phyloP scores from a whole-genome alignment of 2,113 vertebrate genomes.

The Gambusia holbrooki region DNA sequence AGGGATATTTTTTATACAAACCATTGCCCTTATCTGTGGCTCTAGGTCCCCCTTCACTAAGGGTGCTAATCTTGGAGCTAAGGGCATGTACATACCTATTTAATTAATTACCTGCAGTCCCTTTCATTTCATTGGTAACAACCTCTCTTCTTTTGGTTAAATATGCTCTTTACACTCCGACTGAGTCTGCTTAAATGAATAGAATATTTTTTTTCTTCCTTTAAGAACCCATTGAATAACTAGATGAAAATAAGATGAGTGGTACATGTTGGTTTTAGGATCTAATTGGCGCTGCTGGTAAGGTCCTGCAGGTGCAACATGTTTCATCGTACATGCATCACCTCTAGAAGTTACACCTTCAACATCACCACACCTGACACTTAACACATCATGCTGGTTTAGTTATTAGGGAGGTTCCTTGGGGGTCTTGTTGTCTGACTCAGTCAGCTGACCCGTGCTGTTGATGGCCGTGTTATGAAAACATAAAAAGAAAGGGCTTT shows the following conservation, averaged over 20 bases:
- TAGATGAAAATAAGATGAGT: background rate
- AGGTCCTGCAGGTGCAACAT: constrained; percentile 6
- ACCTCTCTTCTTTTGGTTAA: constrained; percentile 27
- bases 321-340: constrained; percentile 15
- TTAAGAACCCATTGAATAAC: background rate
- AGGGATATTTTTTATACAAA: constrained; percentile 24
- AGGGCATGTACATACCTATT: constrained; percentile 23
- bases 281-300: background rate
- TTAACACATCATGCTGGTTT: constrained; percentile 39
- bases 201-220: background rate
- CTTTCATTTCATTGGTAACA: constrained; percentile 40
- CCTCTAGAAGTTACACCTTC: constrained; percentile 13
- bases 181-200: background rate
- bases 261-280: constrained; percentile 8
- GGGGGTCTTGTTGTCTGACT: constrained; percentile 27
- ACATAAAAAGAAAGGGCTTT: constrained; percentile 30
- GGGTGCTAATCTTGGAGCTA: constrained; percentile 47
- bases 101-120: constrained; percentile 24
- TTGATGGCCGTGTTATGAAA: constrained; percentile 16
- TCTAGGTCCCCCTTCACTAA: constrained; percentile 28
- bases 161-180: background rate
- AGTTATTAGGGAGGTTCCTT: constrained; percentile 48
- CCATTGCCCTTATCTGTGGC: constrained; percentile 1
- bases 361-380: constrained; percentile 19
- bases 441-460: constrained; percentile 27